phyloP scores from a whole-genome alignment of 92 coral and sea anemone species.

The Ricordea florida region DNA sequence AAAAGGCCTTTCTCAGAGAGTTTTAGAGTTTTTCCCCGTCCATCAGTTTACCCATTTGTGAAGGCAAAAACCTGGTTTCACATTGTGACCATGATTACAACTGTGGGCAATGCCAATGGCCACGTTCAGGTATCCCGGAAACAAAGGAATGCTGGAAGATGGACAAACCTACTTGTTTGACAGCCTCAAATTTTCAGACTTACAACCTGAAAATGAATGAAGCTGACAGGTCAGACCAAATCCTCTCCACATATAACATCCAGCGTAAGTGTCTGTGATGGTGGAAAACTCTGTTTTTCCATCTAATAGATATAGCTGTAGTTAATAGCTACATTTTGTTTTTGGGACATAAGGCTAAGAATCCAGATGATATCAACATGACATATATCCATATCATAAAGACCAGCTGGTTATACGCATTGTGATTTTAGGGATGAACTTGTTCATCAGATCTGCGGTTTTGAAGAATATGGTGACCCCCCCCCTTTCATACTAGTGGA shows the following conservation, averaged over 20 bases:
- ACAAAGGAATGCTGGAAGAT: too few relatives aligned
- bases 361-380: too few relatives aligned
- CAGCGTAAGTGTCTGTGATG: constrained; percentile 42
- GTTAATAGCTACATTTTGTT: constrained; percentile 56
- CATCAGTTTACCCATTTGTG: too few relatives aligned
- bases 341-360: constrained; percentile 18
- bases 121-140: too few relatives aligned
- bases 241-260: constrained; percentile 36
- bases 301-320: constrained; percentile 58
- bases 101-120: too few relatives aligned
- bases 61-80: too few relatives aligned
- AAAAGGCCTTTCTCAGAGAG: too few relatives aligned
- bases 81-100: too few relatives aligned
- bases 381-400: constrained; percentile 16
- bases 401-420: constrained; percentile 37
- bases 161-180: too few relatives aligned
- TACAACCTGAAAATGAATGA: constrained; percentile 68
- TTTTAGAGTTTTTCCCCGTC: too few relatives aligned
- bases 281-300: constrained; percentile 69
- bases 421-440: constrained; percentile 62
- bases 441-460: constrained; percentile 62
- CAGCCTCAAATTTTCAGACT: too few relatives aligned
- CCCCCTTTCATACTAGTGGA: constrained; percentile 5
- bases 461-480: constrained; percentile 56
- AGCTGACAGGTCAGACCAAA: constrained; percentile 67